Evolutionary conservation across 2,797 vertebrate genomes (phyloP).

Genomic region (Chloroceryle amazona): DNA sequence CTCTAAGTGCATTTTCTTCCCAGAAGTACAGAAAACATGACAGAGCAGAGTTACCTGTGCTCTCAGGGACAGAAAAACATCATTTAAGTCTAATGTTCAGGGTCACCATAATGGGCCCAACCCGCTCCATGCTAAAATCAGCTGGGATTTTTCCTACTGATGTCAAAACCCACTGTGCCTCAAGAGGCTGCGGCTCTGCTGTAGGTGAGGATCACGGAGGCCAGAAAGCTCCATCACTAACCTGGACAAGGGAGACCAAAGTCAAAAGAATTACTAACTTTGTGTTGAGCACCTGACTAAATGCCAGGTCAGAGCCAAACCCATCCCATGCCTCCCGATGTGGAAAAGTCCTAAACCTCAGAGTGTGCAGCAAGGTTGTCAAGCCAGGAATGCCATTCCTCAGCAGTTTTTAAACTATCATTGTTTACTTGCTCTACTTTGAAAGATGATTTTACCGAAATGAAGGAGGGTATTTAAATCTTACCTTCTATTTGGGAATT

Average conservation of each 20-base stretch:
- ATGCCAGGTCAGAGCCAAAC: not conserved
- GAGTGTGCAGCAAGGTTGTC: not conserved
- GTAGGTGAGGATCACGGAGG: not conserved
- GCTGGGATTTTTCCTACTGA: not conserved
- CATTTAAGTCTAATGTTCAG: not conserved
- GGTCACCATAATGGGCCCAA: not conserved
- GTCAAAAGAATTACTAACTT: not conserved
- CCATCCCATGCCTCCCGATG: not conserved
- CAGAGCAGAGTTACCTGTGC: not conserved
- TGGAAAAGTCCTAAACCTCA: not conserved
- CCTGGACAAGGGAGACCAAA: not conserved
- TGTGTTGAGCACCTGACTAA: not conserved
- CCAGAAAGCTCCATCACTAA: not conserved
- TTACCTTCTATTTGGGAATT: not conserved
- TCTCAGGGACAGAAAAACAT: not conserved
- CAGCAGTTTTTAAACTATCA: not conserved
- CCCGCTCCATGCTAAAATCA: not conserved
- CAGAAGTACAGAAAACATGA: not conserved
- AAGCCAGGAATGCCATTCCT: not conserved
- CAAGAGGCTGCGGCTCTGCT: not conserved
- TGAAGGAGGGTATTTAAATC: not conserved
- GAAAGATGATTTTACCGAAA: conserved; percentile 17
- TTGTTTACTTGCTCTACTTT: not conserved
- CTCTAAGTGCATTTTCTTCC: not conserved
- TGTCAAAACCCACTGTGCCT: not conserved